phyloP scores from a whole-genome alignment of 2,113 vertebrate genomes.

The Mugil cephalus region DNA sequence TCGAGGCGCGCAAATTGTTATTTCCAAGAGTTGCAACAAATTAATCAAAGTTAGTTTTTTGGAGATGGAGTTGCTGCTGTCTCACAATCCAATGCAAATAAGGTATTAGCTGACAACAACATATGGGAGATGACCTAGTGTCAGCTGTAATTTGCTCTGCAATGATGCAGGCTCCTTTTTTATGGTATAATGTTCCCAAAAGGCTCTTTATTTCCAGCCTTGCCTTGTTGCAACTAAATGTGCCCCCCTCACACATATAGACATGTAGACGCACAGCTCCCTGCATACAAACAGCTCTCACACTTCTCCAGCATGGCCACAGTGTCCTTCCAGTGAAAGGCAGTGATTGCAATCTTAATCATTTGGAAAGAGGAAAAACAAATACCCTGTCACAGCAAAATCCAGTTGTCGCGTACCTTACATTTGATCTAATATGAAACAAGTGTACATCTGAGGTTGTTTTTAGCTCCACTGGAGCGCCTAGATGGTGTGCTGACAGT shows the following conservation, averaged over 20 bases:
- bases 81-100: neutral
- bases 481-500: slow-evolving; percentile 41
- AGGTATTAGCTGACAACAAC: slow-evolving; percentile 29
- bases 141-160: slow-evolving; percentile 53
- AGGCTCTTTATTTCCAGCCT: slow-evolving; percentile 48
- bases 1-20: neutral
- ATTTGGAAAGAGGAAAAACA: slow-evolving; percentile 20
- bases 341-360: slow-evolving; percentile 21
- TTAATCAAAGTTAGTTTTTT: too few relatives aligned
- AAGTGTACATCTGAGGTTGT: slow-evolving; percentile 45
- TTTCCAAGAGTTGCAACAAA: slow-evolving; percentile 10
- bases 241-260: slow-evolving; percentile 33
- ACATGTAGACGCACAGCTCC: slow-evolving; percentile 4
- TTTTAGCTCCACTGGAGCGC: slow-evolving; percentile 47
- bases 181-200: slow-evolving; percentile 54
- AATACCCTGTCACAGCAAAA: neutral
- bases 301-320: neutral
- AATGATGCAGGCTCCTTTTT: slow-evolving; percentile 58
- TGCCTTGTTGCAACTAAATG: slow-evolving; percentile 32
- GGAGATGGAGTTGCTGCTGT: neutral
- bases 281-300: neutral
- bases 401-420: slow-evolving; percentile 18
- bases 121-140: slow-evolving; percentile 47
- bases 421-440: slow-evolving; percentile 27
- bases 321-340: slow-evolving; percentile 1